Percentiles rank a stretch among this genome's conserved stretches.
Evolutionary conservation across 2,113 vertebrate genomes (phyloP).

Genomic region (Rhinolophus sinicus): DNA sequence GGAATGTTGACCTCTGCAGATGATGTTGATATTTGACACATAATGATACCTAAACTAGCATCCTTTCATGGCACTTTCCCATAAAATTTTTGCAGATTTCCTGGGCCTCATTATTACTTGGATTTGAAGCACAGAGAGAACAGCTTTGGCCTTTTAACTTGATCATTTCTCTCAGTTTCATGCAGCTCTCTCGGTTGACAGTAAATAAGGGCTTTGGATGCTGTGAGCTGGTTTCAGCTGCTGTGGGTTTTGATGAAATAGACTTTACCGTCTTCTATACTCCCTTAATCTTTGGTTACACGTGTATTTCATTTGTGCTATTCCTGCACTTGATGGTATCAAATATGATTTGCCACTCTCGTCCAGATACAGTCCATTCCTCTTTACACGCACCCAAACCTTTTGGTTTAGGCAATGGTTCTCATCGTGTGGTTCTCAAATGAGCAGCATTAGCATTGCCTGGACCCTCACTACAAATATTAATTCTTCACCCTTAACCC

Average conservation of each 20-base stretch:
- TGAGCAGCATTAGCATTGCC: fast-evolving
- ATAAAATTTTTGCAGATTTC: neutral
- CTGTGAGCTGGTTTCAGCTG: neutral
- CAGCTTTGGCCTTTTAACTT: neutral
- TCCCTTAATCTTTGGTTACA: conserved; percentile 18
- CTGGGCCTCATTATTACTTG: neutral
- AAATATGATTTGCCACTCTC: neutral
- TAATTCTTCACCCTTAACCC: neutral
- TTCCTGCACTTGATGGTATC: neutral
- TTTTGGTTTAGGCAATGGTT: neutral
- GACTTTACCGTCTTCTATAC: neutral
- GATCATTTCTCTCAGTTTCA: neutral
- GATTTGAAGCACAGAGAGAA: conserved; percentile 6
- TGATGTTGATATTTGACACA: neutral
- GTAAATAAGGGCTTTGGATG: conserved; percentile 31
- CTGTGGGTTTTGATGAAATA: conserved; percentile 30
- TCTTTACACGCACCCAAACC: neutral
- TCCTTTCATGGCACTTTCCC: neutral
- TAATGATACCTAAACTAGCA: neutral
- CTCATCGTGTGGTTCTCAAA: neutral
- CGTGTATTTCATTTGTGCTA: neutral
- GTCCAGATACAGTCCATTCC: neutral
- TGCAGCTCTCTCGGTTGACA: neutral
- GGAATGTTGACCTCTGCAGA: neutral
- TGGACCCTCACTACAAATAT: neutral